Evolutionary conservation across 2,888 invertebrate genomes (phyloP), one percentile per base, ranked within the genome.

Genomic region (Thecocarcelia acutangulata): DNA sequence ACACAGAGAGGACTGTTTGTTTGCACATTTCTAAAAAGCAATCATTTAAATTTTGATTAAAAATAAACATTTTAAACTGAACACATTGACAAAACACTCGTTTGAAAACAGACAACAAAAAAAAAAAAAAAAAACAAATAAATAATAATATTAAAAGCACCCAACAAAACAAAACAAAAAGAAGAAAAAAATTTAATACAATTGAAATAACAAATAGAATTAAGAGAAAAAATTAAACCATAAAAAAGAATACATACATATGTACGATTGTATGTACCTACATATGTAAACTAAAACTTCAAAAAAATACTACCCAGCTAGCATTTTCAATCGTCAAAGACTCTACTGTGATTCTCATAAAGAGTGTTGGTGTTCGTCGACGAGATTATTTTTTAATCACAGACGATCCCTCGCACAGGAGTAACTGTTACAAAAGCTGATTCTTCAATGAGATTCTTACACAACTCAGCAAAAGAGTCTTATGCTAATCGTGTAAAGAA

Each of bases 31-130:
- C 48, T 42, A 68, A 68, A 74, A 64, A 73, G 42, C 13, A 76
- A 74, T 58, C 46, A 44, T 76, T 73, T 24, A 69, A 81, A 72
- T 77, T 81, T 73, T 82, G 77, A 82, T 82, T 77, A 77, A 77
- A 78, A 77, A 74, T 66, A 82, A 74, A 82, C 73, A 77, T 70
- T 77, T 72, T 42, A 52, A 61, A 58, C 40, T 44, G n/a, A 17
- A 40, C 19, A 48, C 48, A 56, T 56, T 46, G 28, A 52, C 61
- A 68, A 50, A 21, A 40, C 21, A 42, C 19, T 44, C 28, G 6
- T 17, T 44, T 17, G 13, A 50, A 13, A 50, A 50, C 15, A 17
- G 9, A 33, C 33, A 13, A 9, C 59, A 46, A 46, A 63, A 46
- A 46, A 50, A 4, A 4, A 33, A 63, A 46, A 46, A 50, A 4